Percentiles rank a stretch among this genome's conserved stretches.
These are phyloP conservation scores for Stomatorhinus walkeri DNA, from an alignment of 2,797 vertebrate species.

Conservation along the genomic window DNA sequence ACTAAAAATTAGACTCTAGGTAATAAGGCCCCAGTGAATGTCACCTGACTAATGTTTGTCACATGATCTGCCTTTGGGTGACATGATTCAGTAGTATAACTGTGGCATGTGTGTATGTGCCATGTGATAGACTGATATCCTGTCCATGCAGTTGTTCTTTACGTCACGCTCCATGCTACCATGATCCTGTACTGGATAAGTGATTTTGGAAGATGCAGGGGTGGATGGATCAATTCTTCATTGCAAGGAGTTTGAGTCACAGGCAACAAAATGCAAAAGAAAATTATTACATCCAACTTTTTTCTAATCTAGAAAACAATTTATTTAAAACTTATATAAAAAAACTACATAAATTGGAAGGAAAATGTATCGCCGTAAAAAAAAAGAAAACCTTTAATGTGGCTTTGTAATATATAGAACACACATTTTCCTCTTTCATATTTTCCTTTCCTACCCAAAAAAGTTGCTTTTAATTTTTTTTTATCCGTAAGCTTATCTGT, in stretches of 20 bases:
- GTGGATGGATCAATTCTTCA: neutral
- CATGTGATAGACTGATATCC: neutral
- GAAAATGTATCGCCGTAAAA: neutral
- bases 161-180: neutral
- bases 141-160: neutral
- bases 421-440: neutral
- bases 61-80: neutral
- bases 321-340: neutral
- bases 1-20: neutral
- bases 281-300: neutral
- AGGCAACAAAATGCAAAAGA: neutral
- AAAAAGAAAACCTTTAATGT: neutral
- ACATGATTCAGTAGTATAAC: neutral
- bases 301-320: neutral
- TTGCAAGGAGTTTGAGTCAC: neutral
- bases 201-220: neutral
- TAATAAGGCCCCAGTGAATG: neutral
- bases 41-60: neutral
- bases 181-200: neutral
- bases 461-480: neutral
- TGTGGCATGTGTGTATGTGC: neutral
- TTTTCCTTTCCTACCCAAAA: neutral
- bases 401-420: neutral
- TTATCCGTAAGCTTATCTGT: neutral
- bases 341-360: neutral